Conservation (phyloP, 1,140 invertebrate genomes). For the Vollenhovia emeryi region DNA sequence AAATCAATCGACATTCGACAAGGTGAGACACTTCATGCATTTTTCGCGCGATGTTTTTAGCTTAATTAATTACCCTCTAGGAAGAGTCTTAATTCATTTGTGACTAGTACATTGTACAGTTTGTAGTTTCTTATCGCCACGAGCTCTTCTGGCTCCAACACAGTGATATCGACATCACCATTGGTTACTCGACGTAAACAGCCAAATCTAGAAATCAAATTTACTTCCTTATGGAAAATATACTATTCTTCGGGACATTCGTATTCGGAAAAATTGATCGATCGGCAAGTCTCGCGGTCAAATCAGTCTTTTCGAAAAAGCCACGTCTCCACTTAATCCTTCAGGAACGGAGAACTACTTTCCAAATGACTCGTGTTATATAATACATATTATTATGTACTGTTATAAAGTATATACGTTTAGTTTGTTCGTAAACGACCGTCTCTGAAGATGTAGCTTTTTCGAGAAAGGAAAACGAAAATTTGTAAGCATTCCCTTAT, state of each 20-base stretch:
- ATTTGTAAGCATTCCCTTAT: neutral
- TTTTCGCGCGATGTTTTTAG: neutral
- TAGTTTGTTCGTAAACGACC: neutral
- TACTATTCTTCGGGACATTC: neutral
- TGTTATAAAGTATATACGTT: neutral
- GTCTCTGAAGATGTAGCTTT: neutral
- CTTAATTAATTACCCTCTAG: slow-evolving; percentile 64
- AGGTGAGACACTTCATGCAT: neutral
- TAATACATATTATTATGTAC: neutral
- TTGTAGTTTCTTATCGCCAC: slow-evolving; percentile 89
- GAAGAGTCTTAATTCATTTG: slow-evolving; percentile 88
- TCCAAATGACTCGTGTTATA: neutral
- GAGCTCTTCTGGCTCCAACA: slow-evolving; percentile 93
- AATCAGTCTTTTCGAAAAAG: neutral
- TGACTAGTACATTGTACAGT: slow-evolving; percentile 88
- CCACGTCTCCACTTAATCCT: neutral
- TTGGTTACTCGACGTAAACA: slow-evolving; percentile 91
- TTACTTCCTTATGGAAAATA: neutral
- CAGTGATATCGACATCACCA: slow-evolving; percentile 92
- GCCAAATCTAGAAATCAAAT: slow-evolving; percentile 86
- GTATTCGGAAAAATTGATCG: neutral
- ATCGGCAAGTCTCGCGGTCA: neutral
- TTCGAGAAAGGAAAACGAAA: neutral
- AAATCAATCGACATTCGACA: neutral
- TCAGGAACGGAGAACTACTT: neutral